A percentile compares a stretch with the other conserved stretches of the same genome.
Evolutionary conservation across 2,888 invertebrate species (phyloP).

Genomic region (Drosophila multiciliata): DNA sequence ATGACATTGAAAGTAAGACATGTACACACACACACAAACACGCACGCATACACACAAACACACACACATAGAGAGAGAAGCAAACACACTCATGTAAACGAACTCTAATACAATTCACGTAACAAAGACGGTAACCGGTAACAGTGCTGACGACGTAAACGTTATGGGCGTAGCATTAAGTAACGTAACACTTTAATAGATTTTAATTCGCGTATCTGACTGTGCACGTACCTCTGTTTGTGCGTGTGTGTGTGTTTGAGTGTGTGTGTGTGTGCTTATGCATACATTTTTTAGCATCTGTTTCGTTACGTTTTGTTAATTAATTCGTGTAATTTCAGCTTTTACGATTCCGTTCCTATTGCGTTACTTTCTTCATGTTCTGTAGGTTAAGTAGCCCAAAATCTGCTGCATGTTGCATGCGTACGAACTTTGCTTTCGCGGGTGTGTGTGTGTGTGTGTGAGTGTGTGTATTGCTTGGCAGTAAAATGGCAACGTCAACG

Average conservation of each 20-base stretch:
- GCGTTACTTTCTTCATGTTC: constrained; percentile 52
- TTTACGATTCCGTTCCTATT: constrained; percentile 22
- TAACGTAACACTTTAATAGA: constrained; percentile 55
- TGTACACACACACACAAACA: constrained; percentile 36
- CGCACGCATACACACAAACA: neutral
- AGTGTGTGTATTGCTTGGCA: constrained; percentile 33
- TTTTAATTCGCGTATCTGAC: constrained; percentile 29
- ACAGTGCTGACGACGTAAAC: constrained; percentile 50
- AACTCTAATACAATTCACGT: constrained; percentile 60
- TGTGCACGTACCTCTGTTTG: constrained; percentile 12
- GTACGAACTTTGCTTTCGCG: constrained; percentile 9
- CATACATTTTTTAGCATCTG: constrained; percentile 28
- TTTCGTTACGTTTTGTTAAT: constrained; percentile 5
- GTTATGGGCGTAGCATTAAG: constrained; percentile 54
- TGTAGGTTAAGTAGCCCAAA: constrained; percentile 77
- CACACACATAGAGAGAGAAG: constrained; percentile 1
- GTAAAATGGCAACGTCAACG: constrained; percentile 36
- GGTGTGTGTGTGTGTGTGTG: constrained; percentile 10
- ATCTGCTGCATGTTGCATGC: constrained; percentile 69
- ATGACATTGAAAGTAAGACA: constrained; percentile 83
- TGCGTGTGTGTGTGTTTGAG: constrained; percentile 8
- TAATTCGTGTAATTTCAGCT: constrained; percentile 21
- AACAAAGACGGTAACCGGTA: constrained; percentile 57
- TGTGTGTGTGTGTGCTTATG: constrained; percentile 12
- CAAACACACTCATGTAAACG: constrained; percentile 40